These are phyloP conservation scores for Beroe ovata DNA, from an alignment of 37 sponge, comb jelly and placozoan species.

Conservation along the genomic window DNA sequence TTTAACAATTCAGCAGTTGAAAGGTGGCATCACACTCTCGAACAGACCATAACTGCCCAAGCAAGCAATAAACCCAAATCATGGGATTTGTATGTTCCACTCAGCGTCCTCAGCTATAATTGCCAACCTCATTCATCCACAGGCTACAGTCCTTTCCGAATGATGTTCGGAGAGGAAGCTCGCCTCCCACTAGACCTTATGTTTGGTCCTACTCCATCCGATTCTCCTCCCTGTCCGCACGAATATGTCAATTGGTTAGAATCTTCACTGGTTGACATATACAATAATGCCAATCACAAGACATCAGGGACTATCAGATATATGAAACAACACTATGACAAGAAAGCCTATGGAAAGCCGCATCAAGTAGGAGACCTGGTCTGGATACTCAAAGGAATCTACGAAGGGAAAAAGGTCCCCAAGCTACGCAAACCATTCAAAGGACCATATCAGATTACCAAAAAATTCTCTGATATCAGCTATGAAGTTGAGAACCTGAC, in stretches of 20 bases:
- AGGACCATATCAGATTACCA: background rate
- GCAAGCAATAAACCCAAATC: background rate
- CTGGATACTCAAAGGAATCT: background rate
- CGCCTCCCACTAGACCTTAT: constrained; percentile 65
- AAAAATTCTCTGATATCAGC: background rate
- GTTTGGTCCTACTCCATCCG: constrained; percentile 34
- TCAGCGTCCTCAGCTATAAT: constrained; percentile 55
- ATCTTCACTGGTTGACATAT: background rate
- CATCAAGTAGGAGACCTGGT: background rate
- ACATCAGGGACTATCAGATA: background rate
- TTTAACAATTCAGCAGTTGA: background rate
- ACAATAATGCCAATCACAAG: background rate
- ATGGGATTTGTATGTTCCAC: background rate
- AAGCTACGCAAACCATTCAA: background rate
- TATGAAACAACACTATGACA: background rate
- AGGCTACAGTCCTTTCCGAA: constrained; percentile 52
- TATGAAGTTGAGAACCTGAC: background rate
- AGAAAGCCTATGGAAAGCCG: background rate
- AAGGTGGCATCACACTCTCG: background rate
- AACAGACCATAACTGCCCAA: background rate
- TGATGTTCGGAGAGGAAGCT: constrained; percentile 67
- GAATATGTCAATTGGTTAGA: background rate
- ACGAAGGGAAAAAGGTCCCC: background rate
- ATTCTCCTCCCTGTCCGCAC: background rate
- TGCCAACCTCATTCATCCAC: constrained; percentile 28